These are phyloP conservation scores for Ophion ventricosus DNA, from an alignment of 2,888 invertebrate genomes.

Conservation along the genomic window DNA sequence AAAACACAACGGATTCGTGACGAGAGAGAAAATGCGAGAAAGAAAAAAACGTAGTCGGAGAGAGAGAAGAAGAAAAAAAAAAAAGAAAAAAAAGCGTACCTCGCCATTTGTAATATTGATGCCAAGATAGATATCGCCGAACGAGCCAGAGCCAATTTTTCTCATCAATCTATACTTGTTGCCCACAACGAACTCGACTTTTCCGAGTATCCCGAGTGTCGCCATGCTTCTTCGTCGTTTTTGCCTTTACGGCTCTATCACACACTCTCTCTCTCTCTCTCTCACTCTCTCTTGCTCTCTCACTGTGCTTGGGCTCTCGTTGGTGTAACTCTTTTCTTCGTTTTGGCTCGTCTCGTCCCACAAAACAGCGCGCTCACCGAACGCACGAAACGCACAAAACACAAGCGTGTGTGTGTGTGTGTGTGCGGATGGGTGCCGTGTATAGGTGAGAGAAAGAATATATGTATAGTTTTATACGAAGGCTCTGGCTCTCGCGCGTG, in stretches of 20 bases:
- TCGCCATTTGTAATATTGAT: slow-evolving; percentile 96
- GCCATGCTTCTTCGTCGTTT: slow-evolving; percentile 87
- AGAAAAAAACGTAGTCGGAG: no score
- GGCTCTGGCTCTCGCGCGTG: slow-evolving; percentile 35
- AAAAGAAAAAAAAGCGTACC: slow-evolving; percentile 84
- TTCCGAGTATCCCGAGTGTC: slow-evolving; percentile 74
- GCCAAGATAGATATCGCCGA: slow-evolving; percentile 99
- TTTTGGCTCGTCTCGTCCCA: slow-evolving; percentile 50
- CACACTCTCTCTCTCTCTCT: no score
- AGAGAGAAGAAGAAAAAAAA: slow-evolving; percentile 9
- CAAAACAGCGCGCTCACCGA: slow-evolving; percentile 63
- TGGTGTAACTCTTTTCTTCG: slow-evolving; percentile 43
- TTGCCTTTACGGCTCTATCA: slow-evolving; percentile 61
- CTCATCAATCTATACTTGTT: slow-evolving; percentile 97
- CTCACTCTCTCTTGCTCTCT: no score
- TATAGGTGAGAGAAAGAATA: background rate
- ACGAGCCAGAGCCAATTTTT: slow-evolving; percentile 99
- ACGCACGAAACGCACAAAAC: slow-evolving; percentile 64
- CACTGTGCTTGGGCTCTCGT: slow-evolving; percentile 42
- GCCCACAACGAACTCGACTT: slow-evolving; percentile 92
- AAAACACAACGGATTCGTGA: slow-evolving; percentile 21
- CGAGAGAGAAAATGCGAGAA: slow-evolving; percentile 4
- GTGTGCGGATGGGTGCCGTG: background rate
- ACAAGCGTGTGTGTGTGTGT: slow-evolving; percentile 31
- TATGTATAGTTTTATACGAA: slow-evolving; percentile 40